Base-by-base conservation (phyloP, 2,888 invertebrate species). In the Eupithecia subfuscata region DNA sequence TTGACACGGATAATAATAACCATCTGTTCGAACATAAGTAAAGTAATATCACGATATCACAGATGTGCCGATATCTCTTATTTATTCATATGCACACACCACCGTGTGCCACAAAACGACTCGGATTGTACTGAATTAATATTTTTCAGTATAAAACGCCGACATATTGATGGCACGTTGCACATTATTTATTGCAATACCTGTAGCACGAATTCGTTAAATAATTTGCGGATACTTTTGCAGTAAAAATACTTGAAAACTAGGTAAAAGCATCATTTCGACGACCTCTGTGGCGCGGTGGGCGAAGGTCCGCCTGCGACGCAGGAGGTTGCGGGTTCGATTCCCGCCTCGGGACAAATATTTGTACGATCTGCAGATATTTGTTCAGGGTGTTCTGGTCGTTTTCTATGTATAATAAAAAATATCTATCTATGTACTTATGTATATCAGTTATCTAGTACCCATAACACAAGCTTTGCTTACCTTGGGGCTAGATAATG, bases 121-220 rank as follows among this genome's bases (percentile, higher is more conserved):
- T 30, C 40, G 63, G 64, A 71, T 30, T 64, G 34, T 64, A 74
- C 70, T 18, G 37, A 71, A 75, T 78, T 76, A 77, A 80, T 75
- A 77, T 79, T 79, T 76, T 79, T 70, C 56, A 25, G 69, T 75
- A 73, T 45, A 43, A 78, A 77, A 75, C 69, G 76, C 73, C 82
- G 84, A 83, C 81, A 81, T 81, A 84, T 85, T 82, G 83, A 82
- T 84, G 77, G 81, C 77, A 76, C 78, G 72, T 79, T 79, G 80
- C 78, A 83, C 81, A 83, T 84, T 84, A 86, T 86, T 86, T 85
- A 83, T 85, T 34, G 25, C 60, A 60, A 60, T 60, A 60, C 12
- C 12, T 25, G 25, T 60, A 60, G 25, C 60, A 60, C 6, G 60
- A 60, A 60, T 11, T 7, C 1, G 18, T 48, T 48, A 18, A 52